phyloP scores from a whole-genome alignment of 2,113 vertebrate genomes.

The Suncus etruscus region DNA sequence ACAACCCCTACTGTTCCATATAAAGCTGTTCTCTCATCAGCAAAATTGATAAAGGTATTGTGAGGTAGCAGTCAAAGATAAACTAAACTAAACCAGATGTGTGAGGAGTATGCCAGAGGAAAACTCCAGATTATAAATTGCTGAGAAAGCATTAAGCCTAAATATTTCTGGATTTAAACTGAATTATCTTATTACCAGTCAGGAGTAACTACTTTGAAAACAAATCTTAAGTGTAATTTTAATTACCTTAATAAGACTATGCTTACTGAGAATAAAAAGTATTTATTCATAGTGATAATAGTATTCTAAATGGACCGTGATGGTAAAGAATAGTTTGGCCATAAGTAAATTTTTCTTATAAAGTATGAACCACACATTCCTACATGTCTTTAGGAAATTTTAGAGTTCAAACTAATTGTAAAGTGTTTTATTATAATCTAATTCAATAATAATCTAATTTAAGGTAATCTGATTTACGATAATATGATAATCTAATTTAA shows the following conservation, averaged over 20 bases:
- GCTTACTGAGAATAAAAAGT: not conserved
- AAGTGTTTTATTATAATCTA: not conserved
- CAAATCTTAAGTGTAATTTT: conserved; percentile 26
- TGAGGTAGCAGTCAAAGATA: conserved; percentile 1
- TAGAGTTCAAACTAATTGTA: conserved; percentile 28
- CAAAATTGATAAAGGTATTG: conserved; percentile 95
- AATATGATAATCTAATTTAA: not conserved
- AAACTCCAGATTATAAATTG: not conserved
- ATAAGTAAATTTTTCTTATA: conserved; percentile 42
- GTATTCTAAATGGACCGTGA: not conserved
- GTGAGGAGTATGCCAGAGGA: not conserved
- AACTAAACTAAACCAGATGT: not conserved
- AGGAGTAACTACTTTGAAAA: conserved; percentile 23
- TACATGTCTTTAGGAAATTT: not conserved
- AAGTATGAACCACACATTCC: conserved; percentile 8
- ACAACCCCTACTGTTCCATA: conserved; percentile 97
- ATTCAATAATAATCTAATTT: not conserved
- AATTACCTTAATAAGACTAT: conserved; percentile 20
- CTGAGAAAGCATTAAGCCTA: conserved; percentile 29
- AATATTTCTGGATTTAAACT: conserved; percentile 36
- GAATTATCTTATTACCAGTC: conserved; percentile 9
- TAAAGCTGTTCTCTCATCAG: conserved; percentile 94
- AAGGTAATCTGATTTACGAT: too few species aligned
- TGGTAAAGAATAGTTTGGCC: conserved; percentile 42
- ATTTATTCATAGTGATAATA: conserved; percentile 1